These are phyloP conservation scores for Diachasma alloeum DNA, from an alignment of 1,140 invertebrate genomes.

Conservation along the genomic window DNA sequence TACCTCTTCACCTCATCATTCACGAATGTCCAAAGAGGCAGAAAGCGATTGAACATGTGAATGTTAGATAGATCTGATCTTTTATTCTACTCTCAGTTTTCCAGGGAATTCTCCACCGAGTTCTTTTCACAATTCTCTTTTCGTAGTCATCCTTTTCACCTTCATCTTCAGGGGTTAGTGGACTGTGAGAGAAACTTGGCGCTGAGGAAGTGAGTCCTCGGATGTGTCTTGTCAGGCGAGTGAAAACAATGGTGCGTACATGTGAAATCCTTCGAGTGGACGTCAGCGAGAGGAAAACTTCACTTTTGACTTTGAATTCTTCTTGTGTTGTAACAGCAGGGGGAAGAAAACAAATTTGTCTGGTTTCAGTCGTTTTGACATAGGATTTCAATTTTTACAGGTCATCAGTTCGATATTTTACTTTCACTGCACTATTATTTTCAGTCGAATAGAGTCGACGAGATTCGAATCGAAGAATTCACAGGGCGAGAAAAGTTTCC, in stretches of 20 bases:
- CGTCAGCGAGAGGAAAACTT: background rate
- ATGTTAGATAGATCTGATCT: background rate
- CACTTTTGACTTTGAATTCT: background rate
- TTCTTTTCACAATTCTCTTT: background rate
- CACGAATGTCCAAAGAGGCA: background rate
- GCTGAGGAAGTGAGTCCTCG: background rate
- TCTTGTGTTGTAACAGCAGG: background rate
- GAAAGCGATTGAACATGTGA: constrained; percentile 7
- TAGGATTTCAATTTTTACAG: too few relatives aligned
- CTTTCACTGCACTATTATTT: too few relatives aligned
- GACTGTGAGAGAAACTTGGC: constrained; percentile 39
- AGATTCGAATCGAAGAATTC: too few relatives aligned
- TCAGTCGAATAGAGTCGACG: too few relatives aligned
- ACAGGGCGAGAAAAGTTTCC: too few relatives aligned
- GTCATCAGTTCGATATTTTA: too few relatives aligned
- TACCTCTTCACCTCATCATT: constrained; percentile 1
- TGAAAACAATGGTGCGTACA: constrained; percentile 47
- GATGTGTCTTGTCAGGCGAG: constrained; percentile 32
- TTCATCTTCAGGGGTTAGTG: constrained; percentile 25
- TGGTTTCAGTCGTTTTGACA: background rate
- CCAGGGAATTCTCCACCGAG: background rate
- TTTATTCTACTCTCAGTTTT: background rate
- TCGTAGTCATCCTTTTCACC: constrained; percentile 18
- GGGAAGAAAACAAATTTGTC: background rate
- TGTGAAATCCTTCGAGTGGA: background rate